phyloP scores from a whole-genome alignment of 2,797 vertebrate genomes.

The Clamator glandarius region DNA sequence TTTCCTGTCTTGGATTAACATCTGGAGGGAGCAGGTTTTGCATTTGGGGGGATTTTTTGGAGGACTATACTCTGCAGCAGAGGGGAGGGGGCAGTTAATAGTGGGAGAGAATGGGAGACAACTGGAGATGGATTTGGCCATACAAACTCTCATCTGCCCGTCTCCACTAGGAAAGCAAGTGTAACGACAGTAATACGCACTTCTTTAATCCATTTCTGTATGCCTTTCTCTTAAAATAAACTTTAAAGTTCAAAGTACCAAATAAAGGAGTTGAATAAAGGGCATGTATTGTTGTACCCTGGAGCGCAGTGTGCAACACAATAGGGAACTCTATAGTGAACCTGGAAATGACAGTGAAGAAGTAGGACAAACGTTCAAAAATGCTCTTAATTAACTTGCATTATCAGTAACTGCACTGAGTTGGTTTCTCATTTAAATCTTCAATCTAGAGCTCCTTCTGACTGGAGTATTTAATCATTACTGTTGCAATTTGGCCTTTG shows the following conservation, averaged over 20 bases:
- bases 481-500: conserved; percentile 41
- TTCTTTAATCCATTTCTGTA: neutral
- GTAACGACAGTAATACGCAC: neutral
- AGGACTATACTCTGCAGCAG: neutral
- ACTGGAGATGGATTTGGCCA: neutral
- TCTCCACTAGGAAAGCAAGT: neutral
- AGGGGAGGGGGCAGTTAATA: neutral
- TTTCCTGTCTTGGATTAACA: neutral
- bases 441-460: conserved; percentile 36
- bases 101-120: neutral
- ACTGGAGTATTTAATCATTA: conserved; percentile 38
- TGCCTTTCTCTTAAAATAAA: neutral
- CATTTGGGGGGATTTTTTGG: neutral
- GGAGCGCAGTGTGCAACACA: neutral
- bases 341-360: conserved; percentile 17
- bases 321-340: neutral
- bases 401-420: conserved; percentile 53
- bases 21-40: neutral
- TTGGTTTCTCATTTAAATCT: conserved; percentile 61
- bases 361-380: conserved; percentile 53
- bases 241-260: conserved; percentile 1
- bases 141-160: neutral
- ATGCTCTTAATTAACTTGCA: conserved; percentile 55
- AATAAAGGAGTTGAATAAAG: neutral
- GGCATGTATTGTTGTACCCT: neutral